Evolutionary conservation across 2,797 vertebrate genomes (phyloP), one percentile per base, ranked within the genome.

Genomic region (Gadopsis bispinosus): DNA sequence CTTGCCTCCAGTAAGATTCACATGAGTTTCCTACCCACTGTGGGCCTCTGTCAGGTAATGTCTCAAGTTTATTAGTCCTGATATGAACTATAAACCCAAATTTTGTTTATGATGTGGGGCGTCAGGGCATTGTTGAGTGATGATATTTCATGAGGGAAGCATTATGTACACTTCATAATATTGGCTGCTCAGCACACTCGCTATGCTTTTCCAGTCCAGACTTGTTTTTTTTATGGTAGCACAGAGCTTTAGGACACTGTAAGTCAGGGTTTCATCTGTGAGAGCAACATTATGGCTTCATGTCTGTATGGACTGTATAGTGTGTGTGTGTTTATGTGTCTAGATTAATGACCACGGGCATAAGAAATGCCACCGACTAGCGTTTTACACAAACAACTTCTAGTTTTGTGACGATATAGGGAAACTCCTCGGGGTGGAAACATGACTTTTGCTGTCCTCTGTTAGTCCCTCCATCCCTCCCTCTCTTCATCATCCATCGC

Each of bases 401-500:
- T 80, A 80, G 88, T 91, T 94, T 90, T 88, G 91, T 79, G 88
- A 88, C 77, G 83, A 89, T 91, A 54, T 56, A 77, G 85, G 87
- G 80, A 88, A 90, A 84, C 54, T 86, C 94, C 91, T 84, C 55
- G 7, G 80, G 91, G 84, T 85, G 79, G 85, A 88, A 92, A 92
- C 92, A 88, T 79, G 91, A 86, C 92, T 95, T 94, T 89, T 92
- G 87, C 86, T 91, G 90, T 93, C 92, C 91, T 95, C 91, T 91
- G 91, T 79, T 93, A 79, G 88, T 93, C 90, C 88, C 87, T 84
- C 79, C 58, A 43, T 93, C 90, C 88, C 88, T 91, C 89, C 83
- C 76, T 92, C 90, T 89, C 92, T 93, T 89, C 91, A 94, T 94
- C 94, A 95, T 94, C 91, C 89, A 86, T 92, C 66, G 80, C 91